These are phyloP conservation scores for Odontamblyopus lacepedii DNA, from an alignment of 2,797 vertebrate species.

Conservation along the genomic window DNA sequence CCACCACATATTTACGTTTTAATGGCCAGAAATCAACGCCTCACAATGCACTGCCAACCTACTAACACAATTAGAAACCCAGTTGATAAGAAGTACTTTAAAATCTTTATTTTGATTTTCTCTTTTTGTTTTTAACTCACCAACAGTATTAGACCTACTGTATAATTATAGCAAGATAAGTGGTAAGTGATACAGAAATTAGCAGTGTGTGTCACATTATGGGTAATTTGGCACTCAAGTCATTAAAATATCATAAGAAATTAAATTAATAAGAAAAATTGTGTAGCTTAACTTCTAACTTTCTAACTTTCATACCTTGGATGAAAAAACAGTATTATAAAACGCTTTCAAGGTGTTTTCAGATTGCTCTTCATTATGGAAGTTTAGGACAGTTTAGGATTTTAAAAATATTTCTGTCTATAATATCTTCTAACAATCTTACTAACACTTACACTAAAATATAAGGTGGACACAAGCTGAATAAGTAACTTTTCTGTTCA, in stretches of 20 bases:
- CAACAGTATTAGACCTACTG: background rate
- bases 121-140: background rate
- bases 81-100: conserved; percentile 19
- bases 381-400: too few relatives aligned
- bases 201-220: background rate
- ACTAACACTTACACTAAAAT: background rate
- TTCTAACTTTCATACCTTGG: too few relatives aligned
- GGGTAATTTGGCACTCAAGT: background rate
- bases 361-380: too few relatives aligned
- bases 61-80: conserved; percentile 32
- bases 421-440: too few relatives aligned
- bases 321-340: too few relatives aligned
- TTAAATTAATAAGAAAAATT: background rate
- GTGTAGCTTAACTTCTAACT: background rate
- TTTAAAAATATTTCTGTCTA: too few relatives aligned
- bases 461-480: background rate
- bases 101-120: conserved; percentile 11
- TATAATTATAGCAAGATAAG: background rate
- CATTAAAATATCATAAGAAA: background rate
- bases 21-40: conserved; percentile 29
- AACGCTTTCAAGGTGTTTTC: too few relatives aligned
- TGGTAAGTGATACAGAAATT: background rate
- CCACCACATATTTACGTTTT: conserved; percentile 54
- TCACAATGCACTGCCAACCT: conserved; percentile 22
- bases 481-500: background rate